Evolutionary conservation across 2,888 invertebrate species (phyloP).

Genomic region (Antheraea yamamai): DNA sequence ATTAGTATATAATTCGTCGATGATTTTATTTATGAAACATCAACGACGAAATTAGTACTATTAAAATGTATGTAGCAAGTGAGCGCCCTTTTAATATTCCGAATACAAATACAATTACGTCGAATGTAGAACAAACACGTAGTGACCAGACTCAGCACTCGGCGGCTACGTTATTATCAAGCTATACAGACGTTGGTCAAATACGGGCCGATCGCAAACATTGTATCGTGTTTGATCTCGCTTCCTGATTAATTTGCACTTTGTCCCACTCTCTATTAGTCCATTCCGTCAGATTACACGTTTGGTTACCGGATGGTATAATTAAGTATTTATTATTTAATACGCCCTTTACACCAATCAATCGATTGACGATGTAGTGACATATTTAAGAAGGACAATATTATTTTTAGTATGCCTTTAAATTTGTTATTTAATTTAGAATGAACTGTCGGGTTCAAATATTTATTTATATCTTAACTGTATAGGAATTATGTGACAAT

Average conservation of each 20-base stretch:
- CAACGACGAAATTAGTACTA: background rate
- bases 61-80: background rate
- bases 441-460: background rate
- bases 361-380: background rate
- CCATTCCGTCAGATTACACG: background rate
- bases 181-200: constrained; percentile 7
- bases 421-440: no score
- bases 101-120: background rate
- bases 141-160: constrained; percentile 5
- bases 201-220: constrained; percentile 21
- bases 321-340: background rate
- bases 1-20: no score
- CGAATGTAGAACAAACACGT: constrained; percentile 4
- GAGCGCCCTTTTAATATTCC: background rate
- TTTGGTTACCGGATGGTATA: background rate
- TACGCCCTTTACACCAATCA: background rate
- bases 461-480: background rate
- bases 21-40: background rate
- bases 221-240: constrained; percentile 8
- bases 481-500: background rate
- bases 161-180: background rate
- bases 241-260: constrained; percentile 12
- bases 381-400: no score
- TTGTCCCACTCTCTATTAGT: constrained; percentile 3
- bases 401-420: background rate